Conservation (phyloP, 1,140 invertebrate genomes). For the Macrotrachela quadricornifera region DNA sequence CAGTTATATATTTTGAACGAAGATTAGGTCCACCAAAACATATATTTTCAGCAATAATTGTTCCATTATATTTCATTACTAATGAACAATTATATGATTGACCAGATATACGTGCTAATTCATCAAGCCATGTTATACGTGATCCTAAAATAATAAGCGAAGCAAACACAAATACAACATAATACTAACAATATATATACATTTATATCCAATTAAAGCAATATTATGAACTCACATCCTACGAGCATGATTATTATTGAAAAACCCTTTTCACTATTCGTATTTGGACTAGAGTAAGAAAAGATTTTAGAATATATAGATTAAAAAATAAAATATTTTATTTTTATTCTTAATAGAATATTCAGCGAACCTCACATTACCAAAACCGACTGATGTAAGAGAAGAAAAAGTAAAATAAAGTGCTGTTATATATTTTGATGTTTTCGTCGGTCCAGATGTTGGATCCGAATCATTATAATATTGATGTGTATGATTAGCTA, state of each 20-base stretch:
- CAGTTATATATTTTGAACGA: slow-evolving; percentile 55
- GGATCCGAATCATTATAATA: slow-evolving; percentile 1
- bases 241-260: slow-evolving; percentile 79
- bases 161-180: too few species aligned
- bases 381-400: slow-evolving; percentile 86
- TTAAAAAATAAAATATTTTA: too few species aligned
- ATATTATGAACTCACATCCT: slow-evolving; percentile 49
- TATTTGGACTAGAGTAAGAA: slow-evolving; percentile 41
- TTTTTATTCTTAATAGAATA: too few species aligned
- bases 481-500: slow-evolving; percentile 9
- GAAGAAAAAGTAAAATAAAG: slow-evolving; percentile 87
- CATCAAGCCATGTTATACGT: slow-evolving; percentile 6
- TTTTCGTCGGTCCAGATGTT: not conserved
- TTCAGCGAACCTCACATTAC: slow-evolving; percentile 53
- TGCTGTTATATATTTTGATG: slow-evolving; percentile 55
- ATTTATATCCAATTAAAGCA: too few species aligned
- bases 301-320: too few species aligned
- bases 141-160: not conserved
- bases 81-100: not conserved
- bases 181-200: too few species aligned
- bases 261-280: slow-evolving; percentile 47
- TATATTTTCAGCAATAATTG: not conserved
- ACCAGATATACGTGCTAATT: slow-evolving; percentile 7
- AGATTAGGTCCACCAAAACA: slow-evolving; percentile 23
- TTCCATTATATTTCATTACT: not conserved